phyloP scores from a whole-genome alignment of 1,140 invertebrate genomes.

The Coptotermes formosanus region DNA sequence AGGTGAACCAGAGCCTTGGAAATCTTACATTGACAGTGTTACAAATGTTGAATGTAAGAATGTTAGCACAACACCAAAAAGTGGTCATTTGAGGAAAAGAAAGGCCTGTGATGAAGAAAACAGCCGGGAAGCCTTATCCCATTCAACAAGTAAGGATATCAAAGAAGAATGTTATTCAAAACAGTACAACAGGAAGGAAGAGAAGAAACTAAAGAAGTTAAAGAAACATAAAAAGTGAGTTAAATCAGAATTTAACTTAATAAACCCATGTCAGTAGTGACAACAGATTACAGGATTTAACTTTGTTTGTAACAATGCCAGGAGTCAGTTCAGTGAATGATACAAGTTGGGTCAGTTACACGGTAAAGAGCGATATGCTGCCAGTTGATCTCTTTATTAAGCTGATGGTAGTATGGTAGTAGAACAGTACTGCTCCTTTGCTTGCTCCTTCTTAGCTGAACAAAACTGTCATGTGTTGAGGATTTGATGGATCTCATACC shows the following conservation, averaged over 20 bases:
- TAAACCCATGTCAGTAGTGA: neutral
- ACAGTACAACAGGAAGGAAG: neutral
- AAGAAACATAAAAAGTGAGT: conserved; percentile 19
- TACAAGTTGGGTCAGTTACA: neutral
- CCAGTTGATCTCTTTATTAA: neutral
- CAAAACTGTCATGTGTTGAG: too few relatives aligned
- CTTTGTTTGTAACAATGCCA: neutral
- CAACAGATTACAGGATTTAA: neutral
- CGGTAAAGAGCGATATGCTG: neutral
- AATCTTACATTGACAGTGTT: neutral
- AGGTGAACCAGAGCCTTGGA: neutral
- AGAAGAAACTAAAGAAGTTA: conserved; percentile 14
- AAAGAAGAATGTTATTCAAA: neutral
- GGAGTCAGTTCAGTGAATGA: too few relatives aligned
- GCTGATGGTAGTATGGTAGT: too few relatives aligned
- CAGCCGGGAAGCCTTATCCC: neutral
- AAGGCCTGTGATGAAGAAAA: neutral
- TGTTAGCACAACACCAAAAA: neutral
- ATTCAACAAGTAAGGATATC: neutral
- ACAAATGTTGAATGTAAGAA: neutral
- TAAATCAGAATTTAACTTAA: neutral
- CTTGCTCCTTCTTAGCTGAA: too few relatives aligned
- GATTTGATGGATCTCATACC: too few relatives aligned
- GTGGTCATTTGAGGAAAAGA: neutral
- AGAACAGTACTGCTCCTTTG: too few relatives aligned